Base-by-base conservation (phyloP, 2,888 invertebrate species). In the Pemphredon lugubris region DNA sequence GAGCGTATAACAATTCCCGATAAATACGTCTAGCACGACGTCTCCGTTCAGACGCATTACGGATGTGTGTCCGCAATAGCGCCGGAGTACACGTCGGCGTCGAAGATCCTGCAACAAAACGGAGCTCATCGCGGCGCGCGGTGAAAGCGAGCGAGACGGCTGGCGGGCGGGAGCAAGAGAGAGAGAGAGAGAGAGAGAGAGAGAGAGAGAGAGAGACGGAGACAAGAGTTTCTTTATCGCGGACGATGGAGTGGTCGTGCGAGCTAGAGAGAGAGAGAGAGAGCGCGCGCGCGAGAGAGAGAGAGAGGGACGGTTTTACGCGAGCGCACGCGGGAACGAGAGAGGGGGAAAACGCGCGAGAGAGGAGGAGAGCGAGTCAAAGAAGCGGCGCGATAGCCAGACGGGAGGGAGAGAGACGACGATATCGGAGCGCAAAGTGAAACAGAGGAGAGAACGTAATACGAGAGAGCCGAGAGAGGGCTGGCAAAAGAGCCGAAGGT, bases 401-500 rank as follows among this genome's bases (percentile, higher is more conserved):
- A n/a, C 16, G 37, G 9, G 6, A 34, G 13, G 7, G 11, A 6
- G 48, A 54, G 39, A 32, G 67, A 72, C 39, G 54, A 70, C 64
- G 50, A 45, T 48, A 44, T 40, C 39, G 65, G 65, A 18, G 32
- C 13, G 40, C 32, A 42, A 55, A 67, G 59, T 42, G 72, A 68
- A 60, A 63, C 48, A 63, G 39, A 73, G 42, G 54, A 73, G 72
- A 44, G 71, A 72, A 68, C 48, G 77, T 48, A 55, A 59, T 50
- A 57, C 68, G 74, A 65, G 64, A 75, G 73, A 76, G 72, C 21
- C 51, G 47, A 26, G 53, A 66, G 75, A 75, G 68, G 78, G 73
- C 79, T 73, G 70, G 81, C 70, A 74, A 73, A 77, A 77, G 81
- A 81, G 66, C 66, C 79, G 82, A 81, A 81, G 79, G 74, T 78